Conservation (phyloP, 2,888 invertebrate genomes). For the Pachydiplax longipennis region DNA sequence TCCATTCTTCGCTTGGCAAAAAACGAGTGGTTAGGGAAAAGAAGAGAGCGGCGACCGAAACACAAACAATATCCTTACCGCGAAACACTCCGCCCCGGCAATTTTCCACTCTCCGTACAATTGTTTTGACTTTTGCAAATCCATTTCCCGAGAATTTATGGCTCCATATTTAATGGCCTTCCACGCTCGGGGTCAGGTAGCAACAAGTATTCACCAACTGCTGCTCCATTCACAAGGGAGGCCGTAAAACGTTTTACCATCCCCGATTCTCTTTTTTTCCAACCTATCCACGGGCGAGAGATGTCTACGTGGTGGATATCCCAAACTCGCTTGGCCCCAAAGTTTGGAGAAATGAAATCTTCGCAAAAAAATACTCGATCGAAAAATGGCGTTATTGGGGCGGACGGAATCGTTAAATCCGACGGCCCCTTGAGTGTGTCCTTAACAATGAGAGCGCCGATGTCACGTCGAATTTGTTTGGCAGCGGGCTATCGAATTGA, state of each 20-base stretch:
- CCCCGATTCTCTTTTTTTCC: background rate
- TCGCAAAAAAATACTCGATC: background rate
- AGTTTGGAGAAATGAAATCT: background rate
- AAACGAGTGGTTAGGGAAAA: background rate
- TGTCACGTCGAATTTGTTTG: too few species aligned
- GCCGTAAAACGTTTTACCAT: constrained; percentile 25
- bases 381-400: background rate
- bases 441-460: too few species aligned
- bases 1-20: background rate
- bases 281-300: background rate
- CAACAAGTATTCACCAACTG: constrained; percentile 43
- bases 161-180: constrained; percentile 39
- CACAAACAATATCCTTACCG: background rate
- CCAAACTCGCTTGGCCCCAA: background rate
- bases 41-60: background rate
- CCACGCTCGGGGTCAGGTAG: constrained; percentile 33
- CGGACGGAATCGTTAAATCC: background rate
- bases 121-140: constrained; percentile 45
- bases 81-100: background rate
- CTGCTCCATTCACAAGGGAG: constrained; percentile 34
- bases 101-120: background rate
- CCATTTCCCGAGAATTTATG: constrained; percentile 40
- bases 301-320: background rate
- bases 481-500: too few species aligned
- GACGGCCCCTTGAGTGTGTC: too few species aligned